Evolutionary conservation across 2,113 vertebrate species (phyloP), one percentile per base, ranked within the genome.

Genomic region (Plecotus auritus): DNA sequence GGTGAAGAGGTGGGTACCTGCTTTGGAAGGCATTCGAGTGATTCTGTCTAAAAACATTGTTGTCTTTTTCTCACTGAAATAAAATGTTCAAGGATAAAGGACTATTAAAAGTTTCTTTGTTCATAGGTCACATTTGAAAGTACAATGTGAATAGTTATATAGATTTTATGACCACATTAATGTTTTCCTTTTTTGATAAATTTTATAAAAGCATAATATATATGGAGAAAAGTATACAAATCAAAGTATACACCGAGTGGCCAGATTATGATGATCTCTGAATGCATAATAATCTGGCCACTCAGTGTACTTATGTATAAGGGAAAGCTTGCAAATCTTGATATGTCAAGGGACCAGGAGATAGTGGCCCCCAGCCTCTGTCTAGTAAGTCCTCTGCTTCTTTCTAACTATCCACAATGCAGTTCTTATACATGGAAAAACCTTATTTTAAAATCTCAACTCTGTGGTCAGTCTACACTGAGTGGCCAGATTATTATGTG

Each of bases 1-100:
- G 99, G 99, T 77, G 99, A 99, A 96, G 99, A 99, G 99, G 99
- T 99, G 97, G 72, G 98, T 97, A 74, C 85, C 56, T 95, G 37
- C 61, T 96, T 96, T 93, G 80, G 72, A 95, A 98, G 59, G 32
- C 16, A 87, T 17, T 61, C 45, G 70, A 96, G 96, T 85, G 54
- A 51, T 88, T 94, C 89, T 35, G 16, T 80, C 17, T 84, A 78
- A 67, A 87, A 80, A 18, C 30, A 49, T n/a, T n/a, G 12, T 92
- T 81, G 32, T 67, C 26, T 72, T 85, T 69, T 93, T 85, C 67
- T 96, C 14, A 49, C 67, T 88, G 28, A 83, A 78, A 83, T 85
- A 85, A 73, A 88, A 86, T 70, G 7, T 72, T 54, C 16, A 80
- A 81, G 26, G 47, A 7, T 90, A 93, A 82, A 70, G 30, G 49